These are phyloP conservation scores for Hydropotes inermis DNA, from an alignment of 2,113 vertebrate genomes.

Conservation along the genomic window DNA sequence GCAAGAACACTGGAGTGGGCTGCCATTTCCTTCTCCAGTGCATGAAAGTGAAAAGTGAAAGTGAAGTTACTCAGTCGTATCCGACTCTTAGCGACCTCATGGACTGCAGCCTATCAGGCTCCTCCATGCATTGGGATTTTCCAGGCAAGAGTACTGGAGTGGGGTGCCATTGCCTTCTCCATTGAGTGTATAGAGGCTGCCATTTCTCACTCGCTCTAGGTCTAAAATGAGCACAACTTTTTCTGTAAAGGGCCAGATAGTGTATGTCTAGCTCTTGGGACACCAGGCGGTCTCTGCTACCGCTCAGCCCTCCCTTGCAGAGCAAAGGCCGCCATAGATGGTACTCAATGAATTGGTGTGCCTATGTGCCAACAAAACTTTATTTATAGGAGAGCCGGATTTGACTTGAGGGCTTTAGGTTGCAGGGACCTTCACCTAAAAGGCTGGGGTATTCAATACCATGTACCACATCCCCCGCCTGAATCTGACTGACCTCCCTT, in stretches of 20 bases:
- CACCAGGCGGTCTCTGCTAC: background rate
- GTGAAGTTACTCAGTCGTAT: no score
- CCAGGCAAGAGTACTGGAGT: no score
- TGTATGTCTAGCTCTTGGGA: background rate
- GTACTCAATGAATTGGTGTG: background rate
- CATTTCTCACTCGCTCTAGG: background rate
- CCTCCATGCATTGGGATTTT: no score
- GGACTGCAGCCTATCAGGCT: no score
- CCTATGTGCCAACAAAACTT: background rate
- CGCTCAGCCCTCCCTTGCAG: background rate
- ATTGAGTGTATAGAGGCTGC: background rate
- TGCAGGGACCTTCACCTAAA: accelerated
- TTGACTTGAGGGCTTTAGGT: background rate
- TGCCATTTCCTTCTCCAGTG: no score
- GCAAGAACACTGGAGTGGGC: no score
- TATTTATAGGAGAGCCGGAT: background rate
- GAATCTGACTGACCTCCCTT: background rate
- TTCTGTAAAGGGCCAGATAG: background rate
- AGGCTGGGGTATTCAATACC: background rate
- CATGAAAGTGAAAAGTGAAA: no score
- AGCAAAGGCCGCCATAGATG: accelerated
- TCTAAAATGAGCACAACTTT: background rate
- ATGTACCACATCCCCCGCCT: background rate
- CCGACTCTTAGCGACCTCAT: no score
- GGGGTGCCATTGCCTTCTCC: no score